Conservation (phyloP, 2,797 vertebrate genomes). For the Microctenopoma steveboyesi region DNA sequence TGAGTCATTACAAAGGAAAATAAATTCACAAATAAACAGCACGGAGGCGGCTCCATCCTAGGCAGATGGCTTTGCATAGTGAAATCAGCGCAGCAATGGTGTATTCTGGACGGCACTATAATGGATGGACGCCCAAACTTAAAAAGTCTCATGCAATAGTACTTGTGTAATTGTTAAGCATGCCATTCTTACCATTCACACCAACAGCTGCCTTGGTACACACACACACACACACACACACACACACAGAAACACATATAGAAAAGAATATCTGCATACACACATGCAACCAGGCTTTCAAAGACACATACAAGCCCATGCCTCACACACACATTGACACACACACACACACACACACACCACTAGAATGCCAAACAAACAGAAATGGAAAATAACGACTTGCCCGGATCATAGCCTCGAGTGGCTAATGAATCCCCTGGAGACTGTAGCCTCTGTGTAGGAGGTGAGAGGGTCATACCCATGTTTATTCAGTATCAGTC, state of each 20-base stretch:
- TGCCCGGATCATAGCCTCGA: slow-evolving; percentile 68
- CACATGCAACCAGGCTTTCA: slow-evolving; percentile 9
- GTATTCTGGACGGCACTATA: slow-evolving; percentile 1
- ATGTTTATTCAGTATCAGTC: slow-evolving; percentile 84
- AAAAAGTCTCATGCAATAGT: neutral
- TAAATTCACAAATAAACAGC: slow-evolving; percentile 84
- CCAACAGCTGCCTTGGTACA: slow-evolving; percentile 6
- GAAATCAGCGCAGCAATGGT: slow-evolving; percentile 9
- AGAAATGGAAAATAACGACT: slow-evolving; percentile 73
- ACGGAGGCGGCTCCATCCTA: slow-evolving; percentile 38
- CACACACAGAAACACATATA: neutral
- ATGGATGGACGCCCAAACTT: neutral
- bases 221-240: neutral
- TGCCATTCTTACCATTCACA: slow-evolving; percentile 1
- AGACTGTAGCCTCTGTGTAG: slow-evolving; percentile 67
- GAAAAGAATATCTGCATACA: neutral
- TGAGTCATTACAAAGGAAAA: slow-evolving; percentile 82
- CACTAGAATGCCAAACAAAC: slow-evolving; percentile 63
- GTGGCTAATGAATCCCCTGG: slow-evolving; percentile 81
- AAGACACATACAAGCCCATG: neutral
- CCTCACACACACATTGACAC: slow-evolving; percentile 22
- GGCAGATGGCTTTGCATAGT: slow-evolving; percentile 42
- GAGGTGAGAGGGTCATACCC: slow-evolving; percentile 81
- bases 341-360: slow-evolving; percentile 33
- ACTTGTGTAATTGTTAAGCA: neutral